These are phyloP conservation scores for Neocrepidodera transversa DNA, from an alignment of 2,888 invertebrate genomes.

Conservation along the genomic window DNA sequence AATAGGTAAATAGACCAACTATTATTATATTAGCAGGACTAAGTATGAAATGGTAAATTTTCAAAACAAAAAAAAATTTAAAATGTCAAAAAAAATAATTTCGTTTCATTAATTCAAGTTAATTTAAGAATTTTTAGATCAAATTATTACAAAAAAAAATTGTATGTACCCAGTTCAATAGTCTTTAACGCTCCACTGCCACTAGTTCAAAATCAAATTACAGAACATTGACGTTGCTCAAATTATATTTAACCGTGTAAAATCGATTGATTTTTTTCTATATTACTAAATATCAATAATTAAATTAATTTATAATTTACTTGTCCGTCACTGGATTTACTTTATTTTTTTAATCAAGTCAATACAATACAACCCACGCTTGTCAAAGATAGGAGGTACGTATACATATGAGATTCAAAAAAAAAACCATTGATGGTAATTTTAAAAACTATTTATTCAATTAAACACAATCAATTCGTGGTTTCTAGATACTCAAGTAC, in stretches of 20 bases:
- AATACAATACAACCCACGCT: conserved; percentile 24
- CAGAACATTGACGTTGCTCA: background rate
- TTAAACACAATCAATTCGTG: background rate
- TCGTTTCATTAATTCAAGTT: too few relatives aligned
- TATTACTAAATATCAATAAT: too few relatives aligned
- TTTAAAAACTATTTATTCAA: background rate
- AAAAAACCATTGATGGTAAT: conserved; percentile 1
- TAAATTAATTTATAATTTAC: too few relatives aligned
- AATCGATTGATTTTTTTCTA: background rate
- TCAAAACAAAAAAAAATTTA: too few relatives aligned
- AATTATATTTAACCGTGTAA: background rate
- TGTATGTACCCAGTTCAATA: too few relatives aligned
- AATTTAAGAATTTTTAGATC: too few relatives aligned
- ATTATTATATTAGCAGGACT: too few relatives aligned
- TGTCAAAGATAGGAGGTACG: conserved; percentile 21
- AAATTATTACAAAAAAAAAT: too few relatives aligned
- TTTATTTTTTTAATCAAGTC: conserved; percentile 27
- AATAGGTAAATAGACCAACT: too few relatives aligned
- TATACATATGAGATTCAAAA: conserved; percentile 1
- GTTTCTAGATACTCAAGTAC: background rate
- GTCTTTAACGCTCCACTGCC: background rate
- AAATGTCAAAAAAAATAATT: too few relatives aligned
- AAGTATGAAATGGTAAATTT: too few relatives aligned
- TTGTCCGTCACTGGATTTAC: background rate
- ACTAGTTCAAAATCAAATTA: background rate